A percentile compares a stretch with the other conserved stretches of the same genome.
phyloP scores from a whole-genome alignment of 1,140 invertebrate species.

The Drosophila funebris region DNA sequence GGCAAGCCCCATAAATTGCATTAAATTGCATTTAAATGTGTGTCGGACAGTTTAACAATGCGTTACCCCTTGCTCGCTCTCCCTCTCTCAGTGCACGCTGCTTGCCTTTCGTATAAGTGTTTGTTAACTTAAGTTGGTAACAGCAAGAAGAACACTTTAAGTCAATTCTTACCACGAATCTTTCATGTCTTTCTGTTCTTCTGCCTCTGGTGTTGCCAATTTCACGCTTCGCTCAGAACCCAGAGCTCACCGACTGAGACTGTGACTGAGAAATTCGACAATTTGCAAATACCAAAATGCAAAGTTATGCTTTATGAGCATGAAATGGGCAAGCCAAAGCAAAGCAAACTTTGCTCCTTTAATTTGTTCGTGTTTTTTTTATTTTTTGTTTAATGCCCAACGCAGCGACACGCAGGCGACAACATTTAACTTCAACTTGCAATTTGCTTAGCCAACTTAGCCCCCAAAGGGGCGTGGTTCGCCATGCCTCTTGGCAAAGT shows the following conservation, averaged over 20 bases:
- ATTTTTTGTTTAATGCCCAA: not conserved
- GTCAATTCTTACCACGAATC: not conserved
- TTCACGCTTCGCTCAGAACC: constrained; percentile 19
- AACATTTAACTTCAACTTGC: constrained; percentile 32
- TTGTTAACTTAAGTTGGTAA: constrained; percentile 53
- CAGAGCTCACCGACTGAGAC: constrained; percentile 4
- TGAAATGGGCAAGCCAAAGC: constrained; percentile 44
- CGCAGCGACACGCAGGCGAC: constrained; percentile 39
- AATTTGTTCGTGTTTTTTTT: not conserved
- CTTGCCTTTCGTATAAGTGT: constrained; percentile 53
- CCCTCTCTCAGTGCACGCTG: too few species aligned
- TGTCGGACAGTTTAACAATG: constrained; percentile 78
- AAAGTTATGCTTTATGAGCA: constrained; percentile 60
- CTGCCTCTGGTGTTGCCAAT: not conserved
- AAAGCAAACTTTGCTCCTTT: constrained; percentile 9
- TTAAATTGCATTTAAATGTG: constrained; percentile 83
- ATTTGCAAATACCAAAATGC: constrained; percentile 13
- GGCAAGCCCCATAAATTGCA: constrained; percentile 68
- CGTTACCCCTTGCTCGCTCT: not conserved
- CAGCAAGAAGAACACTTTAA: constrained; percentile 21
- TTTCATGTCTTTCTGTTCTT: not conserved
- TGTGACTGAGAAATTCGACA: constrained; percentile 18
- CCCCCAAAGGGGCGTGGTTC: constrained; percentile 11
- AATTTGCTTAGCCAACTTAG: constrained; percentile 27
- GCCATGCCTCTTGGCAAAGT: constrained; percentile 10